Conservation (phyloP, 2,113 vertebrate genomes). For the Ammospiza nelsoni region DNA sequence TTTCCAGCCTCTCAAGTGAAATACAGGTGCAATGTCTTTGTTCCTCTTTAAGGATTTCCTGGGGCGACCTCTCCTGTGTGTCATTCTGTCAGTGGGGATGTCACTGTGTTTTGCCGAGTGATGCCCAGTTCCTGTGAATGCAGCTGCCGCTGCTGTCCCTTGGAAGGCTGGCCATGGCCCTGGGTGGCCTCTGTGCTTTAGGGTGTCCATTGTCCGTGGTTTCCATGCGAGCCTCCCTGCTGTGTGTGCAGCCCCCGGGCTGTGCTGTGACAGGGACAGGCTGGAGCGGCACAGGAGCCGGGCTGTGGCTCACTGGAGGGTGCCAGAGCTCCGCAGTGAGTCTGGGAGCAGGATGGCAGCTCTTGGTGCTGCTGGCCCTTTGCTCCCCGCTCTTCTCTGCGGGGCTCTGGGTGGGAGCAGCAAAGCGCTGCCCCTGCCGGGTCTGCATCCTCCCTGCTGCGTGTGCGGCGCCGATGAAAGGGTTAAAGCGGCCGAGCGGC, state of each 20-base stretch:
- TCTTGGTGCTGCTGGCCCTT: rapidly evolving
- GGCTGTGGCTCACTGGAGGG: rapidly evolving
- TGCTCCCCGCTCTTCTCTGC: rapidly evolving
- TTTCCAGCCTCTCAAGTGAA: not conserved
- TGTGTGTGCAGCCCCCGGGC: not conserved
- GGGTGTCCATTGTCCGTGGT: rapidly evolving
- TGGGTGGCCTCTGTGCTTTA: too few relatives aligned
- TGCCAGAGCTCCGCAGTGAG: not conserved
- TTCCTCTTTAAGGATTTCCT: not conserved
- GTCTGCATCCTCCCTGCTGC: not conserved
- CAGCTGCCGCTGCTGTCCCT: not conserved
- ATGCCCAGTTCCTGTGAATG: rapidly evolving
- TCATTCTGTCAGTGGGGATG: not conserved
- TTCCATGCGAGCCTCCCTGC: rapidly evolving
- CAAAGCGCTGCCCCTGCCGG: rapidly evolving
- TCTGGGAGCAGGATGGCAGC: rapidly evolving
- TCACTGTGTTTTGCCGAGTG: rapidly evolving
- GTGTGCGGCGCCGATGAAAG: rapidly evolving
- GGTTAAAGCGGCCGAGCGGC: not conserved
- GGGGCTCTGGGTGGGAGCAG: rapidly evolving
- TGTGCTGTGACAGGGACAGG: not conserved
- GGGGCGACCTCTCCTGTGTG: not conserved
- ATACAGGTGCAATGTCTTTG: not conserved
- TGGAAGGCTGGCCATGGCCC: too few relatives aligned
- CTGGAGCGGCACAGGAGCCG: rapidly evolving